Evolutionary conservation across 2,888 invertebrate species (phyloP).

Genomic region (Andrena minutula): DNA sequence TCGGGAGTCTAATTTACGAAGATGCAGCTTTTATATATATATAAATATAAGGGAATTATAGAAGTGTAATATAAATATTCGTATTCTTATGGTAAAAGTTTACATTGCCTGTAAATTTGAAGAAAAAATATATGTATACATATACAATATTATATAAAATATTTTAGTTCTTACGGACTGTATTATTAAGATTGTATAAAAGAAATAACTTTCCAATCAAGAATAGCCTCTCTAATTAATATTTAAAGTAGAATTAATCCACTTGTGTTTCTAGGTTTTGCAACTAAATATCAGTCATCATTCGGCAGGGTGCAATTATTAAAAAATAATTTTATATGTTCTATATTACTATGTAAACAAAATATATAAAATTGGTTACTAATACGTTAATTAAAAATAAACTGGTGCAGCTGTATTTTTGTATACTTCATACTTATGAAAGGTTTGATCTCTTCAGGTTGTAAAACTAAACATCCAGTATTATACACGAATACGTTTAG

Average conservation of each 20-base stretch:
- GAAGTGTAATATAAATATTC: conserved; percentile 47
- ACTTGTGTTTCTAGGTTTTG: background rate
- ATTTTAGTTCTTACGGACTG: conserved; percentile 30
- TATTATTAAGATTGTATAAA: conserved; percentile 36
- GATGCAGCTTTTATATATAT: conserved; percentile 32
- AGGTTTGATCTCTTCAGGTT: background rate
- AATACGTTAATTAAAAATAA: background rate
- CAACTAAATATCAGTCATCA: background rate
- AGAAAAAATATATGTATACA: conserved; percentile 40
- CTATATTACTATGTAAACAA: conserved; percentile 15
- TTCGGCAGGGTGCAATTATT: conserved; percentile 2
- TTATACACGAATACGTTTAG: background rate
- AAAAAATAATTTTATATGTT: conserved; percentile 3
- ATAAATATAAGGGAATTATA: conserved; percentile 19
- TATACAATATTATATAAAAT: conserved; percentile 20
- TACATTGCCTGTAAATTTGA: conserved; percentile 51
- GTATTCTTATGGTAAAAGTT: conserved; percentile 43
- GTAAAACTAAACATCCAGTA: conserved; percentile 4
- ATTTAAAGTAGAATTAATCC: conserved; percentile 11
- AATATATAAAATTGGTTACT: conserved; percentile 7
- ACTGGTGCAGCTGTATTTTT: background rate
- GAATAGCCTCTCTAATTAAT: background rate
- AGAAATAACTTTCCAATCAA: conserved; percentile 16
- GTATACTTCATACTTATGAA: background rate
- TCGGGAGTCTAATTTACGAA: conserved; percentile 10